These are phyloP conservation scores for Macrocentrus cingulum DNA, from an alignment of 1,140 invertebrate genomes.

Conservation along the genomic window DNA sequence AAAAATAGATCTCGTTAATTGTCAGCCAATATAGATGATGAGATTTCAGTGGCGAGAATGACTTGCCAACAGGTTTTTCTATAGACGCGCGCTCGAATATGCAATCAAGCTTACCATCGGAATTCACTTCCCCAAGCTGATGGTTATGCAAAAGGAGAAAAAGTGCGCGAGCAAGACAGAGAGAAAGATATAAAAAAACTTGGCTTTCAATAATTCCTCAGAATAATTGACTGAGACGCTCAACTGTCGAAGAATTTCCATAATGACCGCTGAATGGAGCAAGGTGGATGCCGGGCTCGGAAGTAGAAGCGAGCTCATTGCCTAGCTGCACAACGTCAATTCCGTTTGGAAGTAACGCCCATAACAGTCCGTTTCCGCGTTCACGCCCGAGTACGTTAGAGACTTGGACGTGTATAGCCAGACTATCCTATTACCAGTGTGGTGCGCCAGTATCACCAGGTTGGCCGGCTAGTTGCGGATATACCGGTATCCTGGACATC, in stretches of 20 bases:
- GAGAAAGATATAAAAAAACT: no score
- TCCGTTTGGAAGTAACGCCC: slow-evolving; percentile 27
- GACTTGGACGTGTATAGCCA: background rate
- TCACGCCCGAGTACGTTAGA: slow-evolving; percentile 33
- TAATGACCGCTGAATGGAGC: background rate
- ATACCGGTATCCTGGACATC: slow-evolving; percentile 7
- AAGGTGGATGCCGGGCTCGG: slow-evolving; percentile 1
- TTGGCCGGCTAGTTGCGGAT: background rate
- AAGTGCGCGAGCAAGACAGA: no score
- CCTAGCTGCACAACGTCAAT: slow-evolving; percentile 11
- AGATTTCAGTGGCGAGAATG: no score
- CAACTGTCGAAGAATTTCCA: slow-evolving; percentile 2
- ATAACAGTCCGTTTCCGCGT: slow-evolving; percentile 34
- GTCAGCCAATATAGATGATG: no score
- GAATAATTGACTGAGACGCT: no score
- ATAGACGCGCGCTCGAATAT: no score
- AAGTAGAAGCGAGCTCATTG: slow-evolving; percentile 8
- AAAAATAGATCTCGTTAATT: no score
- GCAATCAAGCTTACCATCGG: no score
- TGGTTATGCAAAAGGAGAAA: no score
- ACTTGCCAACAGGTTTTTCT: no score
- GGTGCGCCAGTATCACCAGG: slow-evolving; percentile 13
- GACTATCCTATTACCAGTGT: slow-evolving; percentile 22
- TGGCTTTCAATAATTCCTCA: no score
- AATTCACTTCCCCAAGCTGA: no score